Percentiles rank a stretch among this genome's conserved stretches.
phyloP scores from a whole-genome alignment of 2,797 vertebrate species.

The Sylvia borin region DNA sequence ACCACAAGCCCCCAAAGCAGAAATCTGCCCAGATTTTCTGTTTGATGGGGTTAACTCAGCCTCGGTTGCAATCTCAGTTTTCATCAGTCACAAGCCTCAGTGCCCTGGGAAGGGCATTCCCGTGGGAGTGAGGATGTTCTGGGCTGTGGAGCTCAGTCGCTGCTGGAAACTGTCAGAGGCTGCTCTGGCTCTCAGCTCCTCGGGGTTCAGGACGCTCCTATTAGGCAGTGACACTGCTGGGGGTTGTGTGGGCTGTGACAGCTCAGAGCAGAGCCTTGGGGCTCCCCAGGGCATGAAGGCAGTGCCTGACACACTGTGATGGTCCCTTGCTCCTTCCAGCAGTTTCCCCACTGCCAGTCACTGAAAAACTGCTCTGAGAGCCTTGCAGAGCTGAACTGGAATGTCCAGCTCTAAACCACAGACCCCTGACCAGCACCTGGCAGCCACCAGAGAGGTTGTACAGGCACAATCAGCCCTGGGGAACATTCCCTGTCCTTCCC shows the following conservation, averaged over 20 bases:
- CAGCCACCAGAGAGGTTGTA: neutral
- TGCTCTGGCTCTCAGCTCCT: neutral
- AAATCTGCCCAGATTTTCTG: neutral
- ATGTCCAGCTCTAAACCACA: neutral
- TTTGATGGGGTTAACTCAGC: neutral
- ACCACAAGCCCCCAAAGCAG: neutral
- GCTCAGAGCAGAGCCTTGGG: neutral
- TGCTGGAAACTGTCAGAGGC: neutral
- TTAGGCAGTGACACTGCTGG: neutral
- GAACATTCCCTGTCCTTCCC: neutral
- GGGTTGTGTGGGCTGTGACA: neutral
- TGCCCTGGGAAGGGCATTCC: neutral
- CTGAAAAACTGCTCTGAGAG: neutral
- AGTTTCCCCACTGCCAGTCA: neutral
- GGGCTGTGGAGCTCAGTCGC: fast-evolving
- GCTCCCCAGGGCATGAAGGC: neutral
- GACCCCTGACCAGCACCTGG: neutral
- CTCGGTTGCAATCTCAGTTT: neutral
- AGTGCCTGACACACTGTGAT: neutral
- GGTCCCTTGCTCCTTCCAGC: neutral
- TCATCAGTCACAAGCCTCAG: fast-evolving
- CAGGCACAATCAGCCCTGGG: neutral
- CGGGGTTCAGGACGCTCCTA: neutral
- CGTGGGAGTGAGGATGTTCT: neutral
- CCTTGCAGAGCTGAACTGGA: neutral